Conservation (phyloP, 2,113 vertebrate species). For the Psettodes erumei region DNA sequence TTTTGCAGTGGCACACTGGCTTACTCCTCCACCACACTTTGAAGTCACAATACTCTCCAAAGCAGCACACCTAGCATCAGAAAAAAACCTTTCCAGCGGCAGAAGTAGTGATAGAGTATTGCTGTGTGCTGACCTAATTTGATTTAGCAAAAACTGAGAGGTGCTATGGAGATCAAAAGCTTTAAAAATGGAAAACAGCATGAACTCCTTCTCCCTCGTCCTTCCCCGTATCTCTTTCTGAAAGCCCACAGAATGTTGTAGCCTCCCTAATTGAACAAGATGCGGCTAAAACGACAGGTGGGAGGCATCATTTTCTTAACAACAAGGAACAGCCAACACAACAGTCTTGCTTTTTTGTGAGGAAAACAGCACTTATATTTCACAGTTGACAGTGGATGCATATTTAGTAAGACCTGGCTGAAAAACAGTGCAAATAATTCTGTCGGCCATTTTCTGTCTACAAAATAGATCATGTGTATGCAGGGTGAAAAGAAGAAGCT, state of each 20-base stretch:
- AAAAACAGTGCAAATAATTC: conserved; percentile 27
- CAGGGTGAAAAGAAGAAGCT: not conserved
- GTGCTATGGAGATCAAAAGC: conserved; percentile 68
- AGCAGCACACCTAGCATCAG: conserved; percentile 45
- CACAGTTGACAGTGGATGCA: conserved; percentile 15
- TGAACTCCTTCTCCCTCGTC: conserved; percentile 41
- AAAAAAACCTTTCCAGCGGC: conserved; percentile 47
- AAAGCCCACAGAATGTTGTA: conserved; percentile 38
- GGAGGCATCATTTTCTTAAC: conserved; percentile 36
- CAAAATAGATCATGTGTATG: conserved; percentile 5
- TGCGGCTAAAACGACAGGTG: conserved; percentile 49
- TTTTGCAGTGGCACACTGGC: conserved; percentile 28
- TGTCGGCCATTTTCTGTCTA: not conserved
- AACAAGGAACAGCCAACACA: conserved; percentile 48
- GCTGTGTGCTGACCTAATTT: conserved; percentile 69
- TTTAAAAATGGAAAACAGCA: conserved; percentile 56
- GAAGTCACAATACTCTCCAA: conserved; percentile 53
- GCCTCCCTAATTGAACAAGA: conserved; percentile 29
- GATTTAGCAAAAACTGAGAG: conserved; percentile 62
- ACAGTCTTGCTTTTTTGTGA: conserved; percentile 13
- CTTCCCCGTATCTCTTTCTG: conserved; percentile 37
- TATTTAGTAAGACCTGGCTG: conserved; percentile 25
- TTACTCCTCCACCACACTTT: conserved; percentile 55
- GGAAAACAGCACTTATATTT: not conserved
- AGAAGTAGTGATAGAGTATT: conserved; percentile 46